Evolutionary conservation across 2,888 invertebrate species (phyloP).

Genomic region (Linnaemya tessellans): DNA sequence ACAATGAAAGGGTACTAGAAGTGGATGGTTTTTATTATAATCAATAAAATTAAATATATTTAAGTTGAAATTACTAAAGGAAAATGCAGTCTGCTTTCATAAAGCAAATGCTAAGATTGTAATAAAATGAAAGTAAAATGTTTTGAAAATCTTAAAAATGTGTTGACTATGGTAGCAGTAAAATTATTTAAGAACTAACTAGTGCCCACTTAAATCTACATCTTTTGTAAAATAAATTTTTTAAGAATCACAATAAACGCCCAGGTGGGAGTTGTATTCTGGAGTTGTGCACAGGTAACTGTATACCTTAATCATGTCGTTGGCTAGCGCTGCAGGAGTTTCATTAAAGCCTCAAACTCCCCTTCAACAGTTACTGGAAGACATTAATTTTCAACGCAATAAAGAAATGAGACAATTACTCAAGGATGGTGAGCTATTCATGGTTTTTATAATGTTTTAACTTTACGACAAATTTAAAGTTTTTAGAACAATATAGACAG

Average conservation of each 20-base stretch:
- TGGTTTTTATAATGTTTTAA: neutral
- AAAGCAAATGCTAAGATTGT: constrained; percentile 9
- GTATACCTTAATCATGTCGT: constrained; percentile 75
- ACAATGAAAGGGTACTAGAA: constrained; percentile 51
- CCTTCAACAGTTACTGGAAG: constrained; percentile 93
- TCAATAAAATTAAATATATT: constrained; percentile 7
- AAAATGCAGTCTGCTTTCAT: neutral
- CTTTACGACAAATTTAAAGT: neutral
- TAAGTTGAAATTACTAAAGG: neutral
- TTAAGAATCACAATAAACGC: constrained; percentile 47
- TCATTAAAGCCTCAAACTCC: constrained; percentile 85
- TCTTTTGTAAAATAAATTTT: constrained; percentile 27
- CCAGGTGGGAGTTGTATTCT: constrained; percentile 26
- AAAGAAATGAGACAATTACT: constrained; percentile 95
- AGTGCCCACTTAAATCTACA: constrained; percentile 17
- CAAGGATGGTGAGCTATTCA: constrained; percentile 88
- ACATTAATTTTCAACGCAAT: constrained; percentile 95
- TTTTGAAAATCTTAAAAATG: constrained; percentile 29
- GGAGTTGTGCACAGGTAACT: constrained; percentile 2
- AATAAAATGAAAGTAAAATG: constrained; percentile 8
- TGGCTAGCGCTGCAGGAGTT: constrained; percentile 81
- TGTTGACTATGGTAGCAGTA: constrained; percentile 44
- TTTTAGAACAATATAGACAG: constrained; percentile 59
- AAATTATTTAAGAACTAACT: neutral
- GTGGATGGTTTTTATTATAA: constrained; percentile 42